Base-by-base conservation (phyloP, 2,797 vertebrate genomes). In the Trichosurus vulpecula region DNA sequence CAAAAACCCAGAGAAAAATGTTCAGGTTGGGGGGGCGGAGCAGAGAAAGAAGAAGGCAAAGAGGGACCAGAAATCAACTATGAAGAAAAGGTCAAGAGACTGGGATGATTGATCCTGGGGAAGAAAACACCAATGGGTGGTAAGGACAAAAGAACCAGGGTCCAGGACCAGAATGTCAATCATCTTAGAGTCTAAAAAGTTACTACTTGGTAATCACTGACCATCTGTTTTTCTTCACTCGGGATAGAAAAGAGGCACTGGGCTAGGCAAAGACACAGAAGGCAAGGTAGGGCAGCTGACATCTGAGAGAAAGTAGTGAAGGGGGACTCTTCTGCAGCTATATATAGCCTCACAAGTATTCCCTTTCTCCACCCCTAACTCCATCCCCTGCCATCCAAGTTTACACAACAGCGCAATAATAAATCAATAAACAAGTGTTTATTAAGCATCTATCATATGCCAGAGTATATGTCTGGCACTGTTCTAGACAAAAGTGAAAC, bases 1-100 rank as follows among this genome's bases (percentile, higher is more conserved):
- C 19, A 47, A 27, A 41, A 51, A 22, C 52, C 14, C 52, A 52
- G 11, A 9, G 27, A 27, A n/a, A 22, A 51, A 14, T 52, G 47
- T 52, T 35, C 16, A 53, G 30, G 51, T 90, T 47, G 22, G 81
- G 81, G 51, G 1, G 6, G 13, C 30, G 11, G 41, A 22, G 51
- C n/a, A n/a, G n/a, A n/a, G 52, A 1, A 52, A 52, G 51, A 53
- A 54, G 19, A 52, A n/a, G 25, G 90, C 52, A 90, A 90, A 87
- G 91, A 3, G 11, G 29, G 13, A 52, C 66, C 52, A 35, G 87
- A 92, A 94, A 97, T 11, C 9, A 27, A 11, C 91, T 92, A 51
- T 53, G 53, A 96, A 96, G 94, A 94, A 92, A 22, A 90, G n/a
- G 51, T 93, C 51, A 81, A 90, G 92, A 74, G 52, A 55, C 57